phyloP scores from a whole-genome alignment of 1,140 invertebrate species.

The Magallana gigas region DNA sequence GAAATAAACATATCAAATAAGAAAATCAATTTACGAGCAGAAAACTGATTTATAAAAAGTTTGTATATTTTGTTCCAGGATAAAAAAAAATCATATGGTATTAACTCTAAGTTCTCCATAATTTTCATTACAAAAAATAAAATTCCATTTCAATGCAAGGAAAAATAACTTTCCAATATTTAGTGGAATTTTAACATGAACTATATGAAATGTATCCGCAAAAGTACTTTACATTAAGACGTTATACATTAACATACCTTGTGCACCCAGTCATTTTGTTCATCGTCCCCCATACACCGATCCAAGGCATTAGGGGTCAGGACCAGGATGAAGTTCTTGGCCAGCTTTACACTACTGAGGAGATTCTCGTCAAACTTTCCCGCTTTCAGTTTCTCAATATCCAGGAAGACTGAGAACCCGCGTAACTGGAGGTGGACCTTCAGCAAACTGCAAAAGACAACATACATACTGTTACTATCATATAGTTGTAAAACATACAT shows the following conservation, averaged over 20 bases:
- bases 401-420: constrained; percentile 83
- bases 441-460: constrained; percentile 81
- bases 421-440: constrained; percentile 96
- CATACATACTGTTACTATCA: too few species aligned
- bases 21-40: too few species aligned
- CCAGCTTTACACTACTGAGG: constrained; percentile 96
- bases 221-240: too few species aligned
- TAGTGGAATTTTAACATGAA: too few species aligned
- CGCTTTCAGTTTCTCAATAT: constrained; percentile 77
- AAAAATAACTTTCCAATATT: background rate
- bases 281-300: constrained; percentile 93
- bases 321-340: constrained; percentile 97
- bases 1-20: too few species aligned
- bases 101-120: too few species aligned
- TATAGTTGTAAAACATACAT: too few species aligned
- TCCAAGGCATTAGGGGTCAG: constrained; percentile 96
- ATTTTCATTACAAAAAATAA: background rate
- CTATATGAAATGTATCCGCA: too few species aligned
- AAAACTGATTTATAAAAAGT: too few species aligned
- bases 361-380: constrained; percentile 98
- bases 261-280: constrained; percentile 99
- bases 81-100: too few species aligned
- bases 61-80: too few species aligned
- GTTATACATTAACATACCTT: constrained; percentile 78
- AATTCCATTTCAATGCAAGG: background rate